phyloP scores from a whole-genome alignment of 2,888 invertebrate species.

The Halictus quadricinctus region DNA sequence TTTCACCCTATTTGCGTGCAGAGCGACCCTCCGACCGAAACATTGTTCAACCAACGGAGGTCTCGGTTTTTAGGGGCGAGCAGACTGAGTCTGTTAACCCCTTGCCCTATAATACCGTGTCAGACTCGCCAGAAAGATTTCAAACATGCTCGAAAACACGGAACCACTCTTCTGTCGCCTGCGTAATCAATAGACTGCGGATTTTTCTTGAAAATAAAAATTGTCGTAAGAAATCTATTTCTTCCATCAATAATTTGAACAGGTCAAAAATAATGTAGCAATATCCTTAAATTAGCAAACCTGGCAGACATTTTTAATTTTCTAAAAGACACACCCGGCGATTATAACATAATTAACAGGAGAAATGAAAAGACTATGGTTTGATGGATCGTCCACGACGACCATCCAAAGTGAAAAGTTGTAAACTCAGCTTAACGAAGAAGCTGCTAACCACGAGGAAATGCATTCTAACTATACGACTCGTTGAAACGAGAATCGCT shows the following conservation, averaged over 20 bases:
- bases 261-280: too few relatives aligned
- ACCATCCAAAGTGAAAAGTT: not conserved
- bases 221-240: too few relatives aligned
- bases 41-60: not conserved
- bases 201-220: not conserved
- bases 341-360: not conserved
- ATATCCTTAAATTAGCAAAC: too few relatives aligned
- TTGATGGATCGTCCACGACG: not conserved
- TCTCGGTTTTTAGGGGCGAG: not conserved
- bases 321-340: not conserved
- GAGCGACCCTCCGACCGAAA: not conserved
- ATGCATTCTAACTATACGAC: not conserved
- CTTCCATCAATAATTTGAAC: too few relatives aligned
- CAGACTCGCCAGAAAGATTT: not conserved
- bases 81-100: not conserved
- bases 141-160: not conserved
- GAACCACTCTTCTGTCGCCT: not conserved
- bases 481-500: not conserved
- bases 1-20: not conserved
- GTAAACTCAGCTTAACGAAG: conserved; percentile 5
- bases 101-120: not conserved
- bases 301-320: not conserved
- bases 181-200: not conserved
- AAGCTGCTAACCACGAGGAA: not conserved
- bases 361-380: not conserved